Evolutionary conservation across 2,113 vertebrate genomes (phyloP).

Genomic region (Colinus virginianus): DNA sequence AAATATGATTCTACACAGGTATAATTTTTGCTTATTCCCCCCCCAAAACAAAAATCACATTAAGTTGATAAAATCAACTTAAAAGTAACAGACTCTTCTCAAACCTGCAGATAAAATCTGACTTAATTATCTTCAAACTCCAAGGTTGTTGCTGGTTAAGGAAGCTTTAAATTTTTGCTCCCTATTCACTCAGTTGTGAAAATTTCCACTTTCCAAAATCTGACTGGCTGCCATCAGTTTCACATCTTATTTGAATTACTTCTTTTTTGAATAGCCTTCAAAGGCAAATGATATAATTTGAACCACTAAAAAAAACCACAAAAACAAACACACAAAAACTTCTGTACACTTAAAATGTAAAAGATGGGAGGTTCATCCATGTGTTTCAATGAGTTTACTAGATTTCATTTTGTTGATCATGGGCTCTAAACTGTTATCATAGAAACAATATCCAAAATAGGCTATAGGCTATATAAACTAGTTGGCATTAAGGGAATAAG

Average conservation of each 20-base stretch:
- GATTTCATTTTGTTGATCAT: not conserved
- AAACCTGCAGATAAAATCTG: not conserved
- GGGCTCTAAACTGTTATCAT: accelerated
- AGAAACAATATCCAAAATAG: not conserved
- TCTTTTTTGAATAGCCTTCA: not conserved
- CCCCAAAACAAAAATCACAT: not conserved
- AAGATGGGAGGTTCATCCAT: not conserved
- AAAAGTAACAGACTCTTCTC: not conserved
- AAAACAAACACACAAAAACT: no score
- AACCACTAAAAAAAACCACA: not conserved
- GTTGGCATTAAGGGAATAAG: no score
- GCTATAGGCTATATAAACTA: not conserved
- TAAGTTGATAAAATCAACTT: not conserved
- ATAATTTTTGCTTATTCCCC: not conserved
- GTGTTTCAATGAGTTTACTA: not conserved
- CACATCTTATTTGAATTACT: not conserved
- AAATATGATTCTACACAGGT: not conserved
- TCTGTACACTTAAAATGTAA: not conserved
- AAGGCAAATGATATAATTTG: not conserved
- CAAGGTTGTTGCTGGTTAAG: not conserved
- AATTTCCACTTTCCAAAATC: not conserved
- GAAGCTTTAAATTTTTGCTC: not conserved
- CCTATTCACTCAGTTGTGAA: not conserved
- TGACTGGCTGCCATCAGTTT: not conserved
- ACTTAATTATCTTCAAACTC: not conserved